Evolutionary conservation across 2,797 vertebrate species (phyloP), one percentile per base, ranked within the genome.

Genomic region (Oceanodroma leucorhoa): DNA sequence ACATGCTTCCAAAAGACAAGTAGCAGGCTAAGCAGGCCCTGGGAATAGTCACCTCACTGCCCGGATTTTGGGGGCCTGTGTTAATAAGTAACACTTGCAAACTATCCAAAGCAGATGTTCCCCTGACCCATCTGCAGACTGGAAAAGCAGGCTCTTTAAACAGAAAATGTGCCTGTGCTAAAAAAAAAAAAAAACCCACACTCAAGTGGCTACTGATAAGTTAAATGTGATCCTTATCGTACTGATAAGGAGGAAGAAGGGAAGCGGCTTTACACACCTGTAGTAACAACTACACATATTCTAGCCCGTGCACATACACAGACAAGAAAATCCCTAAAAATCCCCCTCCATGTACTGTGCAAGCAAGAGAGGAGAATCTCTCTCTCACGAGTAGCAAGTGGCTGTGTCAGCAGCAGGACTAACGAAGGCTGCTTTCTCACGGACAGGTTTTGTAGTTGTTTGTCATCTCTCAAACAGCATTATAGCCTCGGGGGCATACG

Each of bases 401-500:
- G n/a, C 29, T 46, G 20, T 30, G 45, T 6, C 64, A 36, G 48
- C 53, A 83, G 9, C 38, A 53, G 61, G 19, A 46, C 18, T 4
- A 53, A 29, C 0, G 6, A 55, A 64, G 43, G 15, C 66, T 58
- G 27, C 55, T 45, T 65, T 51, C 50, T 58, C 78, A 30, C 5
- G 0, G n/a, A 16, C 11, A 12, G 10, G 29, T 10, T 41, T 48
- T 75, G 61, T 6, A 26, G 61, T 1, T 48, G 27, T 34, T 62
- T 55, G 55, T 20, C 76, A 51, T 3, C 21, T n/a, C 64, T 41
- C 36, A 26, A 90, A 43, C n/a, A 72, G 30, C 20, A 3, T 9
- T 53, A n/a, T 1, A 46, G 46, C n/a, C 43, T 3, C 3, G 0
- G 9, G 5, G 5, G 4, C 3, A 3, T n/a, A 62, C 1, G 0